These are phyloP conservation scores for Scomber scombrus DNA, from an alignment of 2,113 vertebrate species.

Conservation along the genomic window DNA sequence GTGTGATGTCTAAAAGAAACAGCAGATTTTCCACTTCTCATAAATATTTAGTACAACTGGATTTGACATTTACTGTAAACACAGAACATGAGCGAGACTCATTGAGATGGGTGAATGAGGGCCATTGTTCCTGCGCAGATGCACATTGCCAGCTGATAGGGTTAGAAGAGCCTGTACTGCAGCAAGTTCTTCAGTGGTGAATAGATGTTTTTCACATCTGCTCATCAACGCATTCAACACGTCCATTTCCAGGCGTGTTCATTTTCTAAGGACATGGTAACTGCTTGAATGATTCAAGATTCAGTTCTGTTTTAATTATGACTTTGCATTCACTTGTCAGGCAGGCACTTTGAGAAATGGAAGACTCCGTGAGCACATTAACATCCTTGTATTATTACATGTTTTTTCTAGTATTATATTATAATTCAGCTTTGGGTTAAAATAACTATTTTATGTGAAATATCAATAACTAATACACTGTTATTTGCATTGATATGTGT, in stretches of 20 bases:
- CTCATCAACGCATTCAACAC: constrained; percentile 56
- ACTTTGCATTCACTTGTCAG: constrained; percentile 11
- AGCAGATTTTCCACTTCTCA: neutral
- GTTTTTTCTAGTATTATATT: neutral
- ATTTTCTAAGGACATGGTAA: constrained; percentile 28
- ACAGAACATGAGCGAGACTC: neutral
- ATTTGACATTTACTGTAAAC: constrained; percentile 11
- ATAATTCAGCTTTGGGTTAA: neutral
- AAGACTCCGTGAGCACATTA: neutral
- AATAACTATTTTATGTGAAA: neutral
- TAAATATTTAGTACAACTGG: neutral
- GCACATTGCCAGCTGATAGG: neutral
- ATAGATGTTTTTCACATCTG: constrained; percentile 56
- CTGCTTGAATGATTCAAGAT: constrained; percentile 45
- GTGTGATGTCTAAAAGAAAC: neutral
- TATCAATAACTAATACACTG: neutral
- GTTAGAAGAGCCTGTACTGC: constrained; percentile 1
- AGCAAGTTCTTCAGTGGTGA: constrained; percentile 31
- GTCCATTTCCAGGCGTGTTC: constrained; percentile 57
- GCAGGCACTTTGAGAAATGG: constrained; percentile 8
- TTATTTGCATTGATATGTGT: neutral
- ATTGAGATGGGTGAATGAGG: constrained; percentile 29
- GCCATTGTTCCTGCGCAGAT: constrained; percentile 31
- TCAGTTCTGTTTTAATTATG: constrained; percentile 37
- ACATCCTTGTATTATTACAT: neutral